Conservation (phyloP, 2,113 vertebrate genomes). For the Chrysochloris asiatica region DNA sequence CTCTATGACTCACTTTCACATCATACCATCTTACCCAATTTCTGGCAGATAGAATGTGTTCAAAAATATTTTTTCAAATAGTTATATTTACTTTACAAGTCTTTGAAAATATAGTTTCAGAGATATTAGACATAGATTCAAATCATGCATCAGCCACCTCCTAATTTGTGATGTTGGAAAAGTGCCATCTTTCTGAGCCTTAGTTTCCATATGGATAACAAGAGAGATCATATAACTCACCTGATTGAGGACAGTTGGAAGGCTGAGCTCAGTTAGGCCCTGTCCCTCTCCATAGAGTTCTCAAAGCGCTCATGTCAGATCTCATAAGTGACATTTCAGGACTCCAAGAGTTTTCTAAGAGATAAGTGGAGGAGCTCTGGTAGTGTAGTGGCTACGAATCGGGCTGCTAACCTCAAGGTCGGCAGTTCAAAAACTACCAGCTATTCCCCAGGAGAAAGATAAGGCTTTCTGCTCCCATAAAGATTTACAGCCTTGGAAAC, state of each 20-base stretch:
- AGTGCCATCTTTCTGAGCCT: not conserved
- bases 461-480: too few species aligned
- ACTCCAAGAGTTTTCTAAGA: not conserved
- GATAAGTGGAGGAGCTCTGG: too few species aligned
- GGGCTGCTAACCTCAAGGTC: too few species aligned
- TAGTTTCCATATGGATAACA: constrained; percentile 1
- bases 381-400: too few species aligned
- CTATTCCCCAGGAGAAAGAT: too few species aligned
- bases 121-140: not conserved
- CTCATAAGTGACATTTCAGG: not conserved
- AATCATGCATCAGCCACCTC: not conserved
- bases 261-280: not conserved
- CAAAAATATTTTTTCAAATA: not conserved
- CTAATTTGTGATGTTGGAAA: constrained; percentile 28
- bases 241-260: not conserved
- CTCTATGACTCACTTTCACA: constrained; percentile 6
- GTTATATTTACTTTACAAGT: not conserved
- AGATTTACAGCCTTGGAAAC: too few species aligned
- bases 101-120: constrained; percentile 11
- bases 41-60: not conserved
- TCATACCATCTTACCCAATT: constrained; percentile 21
- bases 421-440: too few species aligned
- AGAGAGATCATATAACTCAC: not conserved
- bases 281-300: not conserved
- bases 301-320: constrained; percentile 14